Conservation (phyloP, 2,797 vertebrate species). For the Buceros bicornis region DNA sequence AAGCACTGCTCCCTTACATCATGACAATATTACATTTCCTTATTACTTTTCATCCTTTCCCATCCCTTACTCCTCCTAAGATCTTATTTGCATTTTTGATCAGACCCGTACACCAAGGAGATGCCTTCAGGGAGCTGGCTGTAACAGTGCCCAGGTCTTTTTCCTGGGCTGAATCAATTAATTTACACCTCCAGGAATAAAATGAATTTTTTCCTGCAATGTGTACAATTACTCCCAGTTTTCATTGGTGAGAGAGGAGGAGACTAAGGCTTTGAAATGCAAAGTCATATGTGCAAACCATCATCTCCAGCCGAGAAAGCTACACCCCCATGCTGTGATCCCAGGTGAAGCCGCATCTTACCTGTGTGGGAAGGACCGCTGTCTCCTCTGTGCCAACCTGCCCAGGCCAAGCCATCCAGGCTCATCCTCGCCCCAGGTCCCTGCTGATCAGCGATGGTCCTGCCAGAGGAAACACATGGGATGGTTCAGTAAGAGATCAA, state of each 20-base stretch:
- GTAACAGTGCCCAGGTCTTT: conserved; percentile 27
- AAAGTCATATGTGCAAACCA: conserved; percentile 31
- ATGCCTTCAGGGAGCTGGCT: conserved; percentile 11
- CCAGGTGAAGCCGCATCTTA: neutral
- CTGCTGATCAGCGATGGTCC: neutral
- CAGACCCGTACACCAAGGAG: neutral
- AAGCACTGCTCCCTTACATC: neutral
- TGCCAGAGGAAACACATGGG: fast-evolving
- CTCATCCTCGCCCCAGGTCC: neutral
- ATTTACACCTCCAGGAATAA: conserved; percentile 44
- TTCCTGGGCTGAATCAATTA: conserved; percentile 51
- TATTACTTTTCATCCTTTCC: neutral
- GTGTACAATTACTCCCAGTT: conserved; percentile 12
- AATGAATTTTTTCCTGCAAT: neutral
- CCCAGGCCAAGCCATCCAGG: neutral
- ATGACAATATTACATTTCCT: neutral
- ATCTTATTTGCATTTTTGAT: conserved; percentile 66
- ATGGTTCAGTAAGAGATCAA: neutral
- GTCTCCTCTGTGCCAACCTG: neutral
- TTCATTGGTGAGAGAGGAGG: neutral
- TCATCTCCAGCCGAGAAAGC: neutral
- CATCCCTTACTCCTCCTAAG: neutral
- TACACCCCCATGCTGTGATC: fast-evolving
- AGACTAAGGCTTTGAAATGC: conserved; percentile 42
- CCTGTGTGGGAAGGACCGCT: neutral